Base-by-base conservation (phyloP, 1,140 invertebrate species). In the Cydia splendana region DNA sequence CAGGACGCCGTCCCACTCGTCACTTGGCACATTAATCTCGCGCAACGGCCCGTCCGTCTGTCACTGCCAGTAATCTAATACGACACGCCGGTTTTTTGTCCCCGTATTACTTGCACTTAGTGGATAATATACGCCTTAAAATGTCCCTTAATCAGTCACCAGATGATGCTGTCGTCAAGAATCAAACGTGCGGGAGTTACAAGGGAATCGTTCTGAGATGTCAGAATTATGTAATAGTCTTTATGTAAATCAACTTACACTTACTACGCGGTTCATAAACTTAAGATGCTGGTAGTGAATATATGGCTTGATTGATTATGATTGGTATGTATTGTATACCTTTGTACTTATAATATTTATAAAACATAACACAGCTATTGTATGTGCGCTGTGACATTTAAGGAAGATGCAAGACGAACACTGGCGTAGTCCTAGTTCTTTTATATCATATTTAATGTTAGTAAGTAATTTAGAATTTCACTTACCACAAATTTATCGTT, bases 61-160 rank as follows among this genome's bases (percentile, higher is more conserved):
- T 92, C 91, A 91, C 85, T 83, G 86, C 80, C 87, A 88, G 83
- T 92, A 92, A 93, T 93, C 90, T 91, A 91, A 93, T 91, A 90
- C 88, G 90, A 91, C 90, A 91, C 88, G 89, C 88, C 83, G 85
- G 86, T 87, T 93, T 93, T 90, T 91, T 90, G 86, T 88, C 83
- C 88, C 85, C 84, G 82, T 87, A 87, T 87, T 88, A 88, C 85
- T 87, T 81, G 85, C 84, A 87, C 84, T 89, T 80, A 74, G 78
- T 80, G 82, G 83, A 85, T 87, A 87, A 85, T 87, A 87, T 87
- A 85, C 85, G 83, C 80, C 84, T 86, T 85, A 83, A 87, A 91
- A 87, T 82, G 85, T 79, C 79, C 84, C 79, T 81, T 89, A 89
- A 88, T 90, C 83, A 84, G 82, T 88, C 88, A 86, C 78, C 71